Evolutionary conservation across 1,140 invertebrate species (phyloP).

Genomic region (Philopotamus ludificatus): DNA sequence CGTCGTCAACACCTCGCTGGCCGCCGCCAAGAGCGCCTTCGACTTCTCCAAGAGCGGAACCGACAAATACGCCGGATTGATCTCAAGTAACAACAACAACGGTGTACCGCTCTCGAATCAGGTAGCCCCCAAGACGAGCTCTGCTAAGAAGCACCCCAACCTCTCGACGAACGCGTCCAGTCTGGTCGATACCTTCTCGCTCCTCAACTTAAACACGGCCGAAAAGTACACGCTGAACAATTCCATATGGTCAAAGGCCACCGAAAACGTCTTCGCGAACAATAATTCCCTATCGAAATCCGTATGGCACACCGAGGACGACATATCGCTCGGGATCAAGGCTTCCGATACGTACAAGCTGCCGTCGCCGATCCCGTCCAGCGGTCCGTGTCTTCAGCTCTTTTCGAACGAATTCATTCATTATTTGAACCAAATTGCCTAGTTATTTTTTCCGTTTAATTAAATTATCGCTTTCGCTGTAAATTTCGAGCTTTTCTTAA

Average conservation of each 20-base stretch:
- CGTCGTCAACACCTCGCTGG: slow-evolving; percentile 56
- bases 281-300: slow-evolving; percentile 48
- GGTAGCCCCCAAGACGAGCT: not conserved
- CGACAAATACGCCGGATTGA: slow-evolving; percentile 28
- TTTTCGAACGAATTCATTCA: slow-evolving; percentile 61
- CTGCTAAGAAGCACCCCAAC: slow-evolving; percentile 5
- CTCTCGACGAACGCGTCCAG: slow-evolving; percentile 39
- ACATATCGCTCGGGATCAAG: slow-evolving; percentile 36
- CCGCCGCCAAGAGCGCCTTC: slow-evolving; percentile 37
- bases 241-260: slow-evolving; percentile 47
- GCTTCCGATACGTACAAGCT: slow-evolving; percentile 43
- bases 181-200: slow-evolving; percentile 52
- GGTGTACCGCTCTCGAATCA: not conserved
- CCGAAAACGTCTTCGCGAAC: slow-evolving; percentile 40
- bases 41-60: slow-evolving; percentile 44
- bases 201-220: slow-evolving; percentile 46
- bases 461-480: slow-evolving; percentile 16
- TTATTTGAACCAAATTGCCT: slow-evolving; percentile 61
- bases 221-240: slow-evolving; percentile 38
- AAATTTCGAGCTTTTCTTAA: slow-evolving; percentile 18
- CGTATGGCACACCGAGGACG: slow-evolving; percentile 39
- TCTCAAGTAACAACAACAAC: slow-evolving; percentile 11
- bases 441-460: slow-evolving; percentile 35
- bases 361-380: slow-evolving; percentile 41
- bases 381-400: slow-evolving; percentile 55